Evolutionary conservation across 2,888 invertebrate species (phyloP).

Genomic region (Rotaria magnacalcarata): DNA sequence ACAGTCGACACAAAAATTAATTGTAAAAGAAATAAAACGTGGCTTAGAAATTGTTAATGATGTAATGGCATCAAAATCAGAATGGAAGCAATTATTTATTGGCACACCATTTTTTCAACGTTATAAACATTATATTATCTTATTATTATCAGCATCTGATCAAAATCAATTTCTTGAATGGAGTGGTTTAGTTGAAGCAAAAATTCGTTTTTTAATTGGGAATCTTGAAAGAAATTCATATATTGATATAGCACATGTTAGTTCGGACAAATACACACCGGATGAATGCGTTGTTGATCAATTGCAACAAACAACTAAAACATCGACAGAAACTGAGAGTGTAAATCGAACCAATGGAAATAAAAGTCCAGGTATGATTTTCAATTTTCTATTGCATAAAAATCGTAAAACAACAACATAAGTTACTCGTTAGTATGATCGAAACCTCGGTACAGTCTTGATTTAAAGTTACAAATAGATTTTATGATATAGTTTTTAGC

Average conservation of each 20-base stretch:
- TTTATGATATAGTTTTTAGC: too few relatives aligned
- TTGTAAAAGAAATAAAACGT: constrained; percentile 81
- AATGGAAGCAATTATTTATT: constrained; percentile 88
- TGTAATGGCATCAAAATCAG: constrained; percentile 74
- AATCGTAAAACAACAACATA: too few relatives aligned
- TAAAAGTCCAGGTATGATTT: neutral
- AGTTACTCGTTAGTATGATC: too few relatives aligned
- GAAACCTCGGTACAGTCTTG: too few relatives aligned
- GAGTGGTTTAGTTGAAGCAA: constrained; percentile 89
- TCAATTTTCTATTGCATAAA: neutral
- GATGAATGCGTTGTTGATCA: neutral
- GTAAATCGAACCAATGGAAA: constrained; percentile 79
- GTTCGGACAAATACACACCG: constrained; percentile 75
- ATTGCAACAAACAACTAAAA: constrained; percentile 61
- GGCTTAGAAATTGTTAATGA: constrained; percentile 54
- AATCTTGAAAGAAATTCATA: constrained; percentile 83
- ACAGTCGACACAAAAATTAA: constrained; percentile 81
- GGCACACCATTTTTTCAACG: constrained; percentile 82
- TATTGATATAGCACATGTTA: constrained; percentile 87
- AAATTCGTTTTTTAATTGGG: constrained; percentile 83
- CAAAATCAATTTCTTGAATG: constrained; percentile 45
- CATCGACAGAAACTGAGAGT: constrained; percentile 89
- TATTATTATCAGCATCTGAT: constrained; percentile 35
- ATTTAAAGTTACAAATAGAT: too few relatives aligned
- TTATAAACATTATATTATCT: constrained; percentile 63